Base-by-base conservation (phyloP, 1,140 invertebrate genomes). In the Cecropterus lyciades region DNA sequence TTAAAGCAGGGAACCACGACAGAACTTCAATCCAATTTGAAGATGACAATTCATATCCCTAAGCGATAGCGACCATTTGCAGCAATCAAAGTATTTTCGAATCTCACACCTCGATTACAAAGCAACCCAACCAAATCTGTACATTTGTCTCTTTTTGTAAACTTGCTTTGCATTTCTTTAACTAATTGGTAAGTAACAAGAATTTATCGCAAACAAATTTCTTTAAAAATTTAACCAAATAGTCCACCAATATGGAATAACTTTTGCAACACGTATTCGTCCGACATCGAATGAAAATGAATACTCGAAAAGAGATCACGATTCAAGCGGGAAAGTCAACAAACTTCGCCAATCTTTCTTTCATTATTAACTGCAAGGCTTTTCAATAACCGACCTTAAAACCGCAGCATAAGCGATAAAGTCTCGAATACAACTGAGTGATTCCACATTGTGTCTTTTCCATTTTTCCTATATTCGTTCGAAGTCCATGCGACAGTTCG, bases 311-410 rank as follows among this genome's bases (percentile, higher is more conserved):
- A 69, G 70, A 75, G 64, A 76, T 71, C 69, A 74, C 69, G 70
- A 57, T 49, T 70, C 65, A 57, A 73, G 62, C 59, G 51, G 57
- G 13, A 27, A 60, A 60, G 69, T 79, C 73, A 76, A 76, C 69
- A 73, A 75, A 73, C 73, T 75, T 77, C 65, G 51, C 67, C 73
- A 70, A 76, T 79, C 67, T 79, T 77, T 68, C 67, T 67, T 73
- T 67, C 65, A 69, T 78, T 73, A 76, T 73, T 75, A 73, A 72
- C 60, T 68, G 27, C 27, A 45, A 27, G 6, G 14, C 57, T 59
- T 52, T 17, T 5, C 51, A 11, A 70, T 56, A 67, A 30, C 30
- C n/a, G 10, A 70, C 69, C 65, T 69, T 73, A 68, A 57, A 17
- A 17, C 46, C 24, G 40, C 8, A 64, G 48, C 65, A 45, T 68